Percentiles rank a stretch among this genome's conserved stretches.
Conservation (phyloP, 2,797 vertebrate genomes). For the Potorous gilbertii region DNA sequence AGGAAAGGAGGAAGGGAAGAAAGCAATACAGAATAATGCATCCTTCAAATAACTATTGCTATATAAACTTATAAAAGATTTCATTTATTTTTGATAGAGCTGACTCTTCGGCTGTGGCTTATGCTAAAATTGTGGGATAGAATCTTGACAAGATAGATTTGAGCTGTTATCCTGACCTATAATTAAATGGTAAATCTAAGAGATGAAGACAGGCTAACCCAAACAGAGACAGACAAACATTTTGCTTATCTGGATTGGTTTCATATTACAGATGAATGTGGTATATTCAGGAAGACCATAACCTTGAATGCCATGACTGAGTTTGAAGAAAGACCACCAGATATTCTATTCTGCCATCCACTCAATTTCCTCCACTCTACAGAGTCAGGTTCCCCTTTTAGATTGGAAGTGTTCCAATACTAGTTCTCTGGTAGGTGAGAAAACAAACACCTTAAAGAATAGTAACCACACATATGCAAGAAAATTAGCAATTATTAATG, state of each 20-base stretch:
- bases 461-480: neutral
- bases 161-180: neutral
- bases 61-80: neutral
- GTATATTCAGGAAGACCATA: constrained; percentile 46
- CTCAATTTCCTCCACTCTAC: neutral
- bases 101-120: neutral
- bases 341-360: neutral
- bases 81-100: neutral
- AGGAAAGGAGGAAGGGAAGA: neutral
- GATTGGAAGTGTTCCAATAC: constrained; percentile 28
- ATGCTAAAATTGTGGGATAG: neutral
- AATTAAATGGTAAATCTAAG: constrained; percentile 24
- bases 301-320: neutral
- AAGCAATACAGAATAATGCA: neutral
- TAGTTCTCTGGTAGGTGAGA: neutral
- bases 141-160: neutral
- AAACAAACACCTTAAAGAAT: neutral
- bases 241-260: constrained; percentile 2
- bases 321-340: neutral
- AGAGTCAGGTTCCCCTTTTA: neutral
- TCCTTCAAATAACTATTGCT: neutral
- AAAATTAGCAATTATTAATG: neutral
- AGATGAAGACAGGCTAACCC: neutral
- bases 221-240: constrained; percentile 33
- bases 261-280: neutral